Evolutionary conservation across 2,888 invertebrate genomes (phyloP).

Genomic region (Thyatira batis): DNA sequence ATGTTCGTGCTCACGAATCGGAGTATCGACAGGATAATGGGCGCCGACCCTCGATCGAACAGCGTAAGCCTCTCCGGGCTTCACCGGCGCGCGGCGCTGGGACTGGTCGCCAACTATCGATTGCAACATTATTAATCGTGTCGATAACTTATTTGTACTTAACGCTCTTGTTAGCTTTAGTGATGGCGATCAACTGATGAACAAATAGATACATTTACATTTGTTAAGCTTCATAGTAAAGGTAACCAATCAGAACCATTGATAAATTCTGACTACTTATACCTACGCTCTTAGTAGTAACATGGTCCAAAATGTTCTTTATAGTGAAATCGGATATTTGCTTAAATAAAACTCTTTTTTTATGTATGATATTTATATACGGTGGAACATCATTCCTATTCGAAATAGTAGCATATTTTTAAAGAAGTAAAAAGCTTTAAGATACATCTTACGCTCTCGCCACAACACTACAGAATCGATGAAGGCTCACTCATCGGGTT

Average conservation of each 20-base stretch:
- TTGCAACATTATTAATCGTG: constrained; percentile 62
- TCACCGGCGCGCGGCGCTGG: constrained; percentile 26
- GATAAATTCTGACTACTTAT: no score
- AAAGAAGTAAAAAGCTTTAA: no score
- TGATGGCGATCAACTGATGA: constrained; percentile 4
- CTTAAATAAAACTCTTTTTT: no score
- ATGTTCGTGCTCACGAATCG: constrained; percentile 78
- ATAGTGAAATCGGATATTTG: no score
- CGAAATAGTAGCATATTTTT: no score
- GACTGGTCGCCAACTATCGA: constrained; percentile 46
- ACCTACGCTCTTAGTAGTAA: no score
- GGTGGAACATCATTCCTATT: no score
- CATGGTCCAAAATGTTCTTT: no score
- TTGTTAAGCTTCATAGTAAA: no score
- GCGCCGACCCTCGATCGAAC: constrained; percentile 45
- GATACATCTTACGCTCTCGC: constrained; percentile 1
- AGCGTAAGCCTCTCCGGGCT: constrained; percentile 40
- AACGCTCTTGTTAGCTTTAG: constrained; percentile 5
- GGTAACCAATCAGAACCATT: no score
- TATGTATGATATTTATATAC: no score
- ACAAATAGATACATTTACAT: not conserved
- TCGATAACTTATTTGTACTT: constrained; percentile 28
- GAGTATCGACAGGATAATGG: constrained; percentile 79
- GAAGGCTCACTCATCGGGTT: constrained; percentile 79
- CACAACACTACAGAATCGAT: constrained; percentile 39